A percentile compares a stretch with the other conserved stretches of the same genome.
Conservation (phyloP, 1,140 invertebrate species). For the Philotrypesis tridentata region DNA sequence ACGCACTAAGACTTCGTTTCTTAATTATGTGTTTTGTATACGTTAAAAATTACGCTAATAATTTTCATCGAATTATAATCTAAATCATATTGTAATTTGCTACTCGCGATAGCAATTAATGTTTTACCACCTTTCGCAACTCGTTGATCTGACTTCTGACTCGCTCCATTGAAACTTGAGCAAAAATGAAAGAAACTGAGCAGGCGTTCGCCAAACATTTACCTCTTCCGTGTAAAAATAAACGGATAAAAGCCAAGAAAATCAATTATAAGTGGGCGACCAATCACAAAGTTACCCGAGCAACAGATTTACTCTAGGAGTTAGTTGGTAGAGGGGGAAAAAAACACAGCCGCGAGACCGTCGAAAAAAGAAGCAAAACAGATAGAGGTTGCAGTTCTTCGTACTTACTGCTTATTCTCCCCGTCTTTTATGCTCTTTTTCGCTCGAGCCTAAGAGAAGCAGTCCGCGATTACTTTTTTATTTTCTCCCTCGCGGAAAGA, state of each 20-base stretch:
- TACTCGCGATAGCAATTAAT: no score
- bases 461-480: slow-evolving; percentile 20
- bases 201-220: background rate
- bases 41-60: no score
- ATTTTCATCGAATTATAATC: no score
- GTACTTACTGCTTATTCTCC: slow-evolving; percentile 4
- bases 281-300: background rate
- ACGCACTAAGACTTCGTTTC: background rate
- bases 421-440: background rate
- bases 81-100: no score
- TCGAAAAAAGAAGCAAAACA: background rate
- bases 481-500: background rate
- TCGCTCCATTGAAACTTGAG: background rate
- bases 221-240: background rate
- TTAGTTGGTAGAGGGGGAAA: background rate
- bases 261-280: background rate
- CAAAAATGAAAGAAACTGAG: background rate
- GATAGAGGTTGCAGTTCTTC: background rate
- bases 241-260: background rate
- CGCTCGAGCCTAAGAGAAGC: slow-evolving; percentile 7
- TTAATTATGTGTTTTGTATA: background rate
- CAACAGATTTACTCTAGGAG: background rate
- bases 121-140: no score
- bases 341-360: background rate
- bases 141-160: no score